Evolutionary conservation across 1,140 invertebrate species (phyloP), one percentile per base, ranked within the genome.

Genomic region (Drosophila nasuta): DNA sequence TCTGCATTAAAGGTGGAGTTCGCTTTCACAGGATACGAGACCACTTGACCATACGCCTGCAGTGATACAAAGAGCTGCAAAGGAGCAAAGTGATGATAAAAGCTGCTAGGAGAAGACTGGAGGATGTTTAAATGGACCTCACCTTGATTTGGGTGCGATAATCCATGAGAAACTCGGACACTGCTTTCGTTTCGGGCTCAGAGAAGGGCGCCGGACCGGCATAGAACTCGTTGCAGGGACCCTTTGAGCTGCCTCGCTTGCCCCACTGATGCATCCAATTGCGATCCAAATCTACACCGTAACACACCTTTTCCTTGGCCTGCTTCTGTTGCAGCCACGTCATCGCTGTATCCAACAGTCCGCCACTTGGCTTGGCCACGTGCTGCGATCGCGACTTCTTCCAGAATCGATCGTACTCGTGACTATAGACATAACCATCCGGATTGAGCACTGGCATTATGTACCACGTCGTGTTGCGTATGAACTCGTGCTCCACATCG

Each of bases 201-300:
- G 97, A 98, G 83, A 98, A 97, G 0, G 97, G 94, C 15, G 94
- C 93, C 0, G 95, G 93, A 0, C 98, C 97, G 0, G 95, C 95
- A 83, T 95, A 98, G 62, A 95, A 96, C 35, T 98, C 96, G 25
- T 95, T 94, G 81, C 97, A 98, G 0, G 96, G 95, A 77, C 96
- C 93, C 35, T 93, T 94, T 38, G 96, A 97, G 1, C 96, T 95
- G 10, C 97, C 97, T 67, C 94, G 71, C n/a, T 94, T 94, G 85
- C 94, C 95, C 95, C 96, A 97, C 25, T 94, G 92, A 75, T 94
- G 95, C 6, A 94, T 94, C 79, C 95, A 96, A 75, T 96, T 96
- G 43, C 96, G 93, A 78, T 96, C 96, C 0, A 96, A 87, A 81
- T 96, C 96, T 0, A 95, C 94, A 0, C 96, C 96, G 70, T 93